Evolutionary conservation across 2,888 invertebrate species (phyloP), one percentile per base, ranked within the genome.

Genomic region (Ferdinandea cuprea): DNA sequence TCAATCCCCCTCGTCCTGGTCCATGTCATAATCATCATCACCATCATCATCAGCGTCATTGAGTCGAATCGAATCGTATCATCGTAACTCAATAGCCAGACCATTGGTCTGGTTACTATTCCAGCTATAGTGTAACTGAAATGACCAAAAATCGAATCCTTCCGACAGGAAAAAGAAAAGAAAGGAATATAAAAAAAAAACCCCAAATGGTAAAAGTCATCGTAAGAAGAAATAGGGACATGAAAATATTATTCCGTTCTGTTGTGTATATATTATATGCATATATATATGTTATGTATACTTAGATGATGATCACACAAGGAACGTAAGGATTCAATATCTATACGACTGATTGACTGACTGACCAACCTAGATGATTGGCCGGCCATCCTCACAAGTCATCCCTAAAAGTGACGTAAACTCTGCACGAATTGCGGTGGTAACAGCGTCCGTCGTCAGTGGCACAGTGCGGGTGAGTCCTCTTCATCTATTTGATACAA

Each of bases 1-100:
- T 56, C 32, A n/a, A 7, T 11, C 42, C 37, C n/a, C 21, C 1
- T 5, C 21, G 11, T 19, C 8, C 19, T 19, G 11, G 6, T 46
- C 11, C 17, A 17, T 15, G 17, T 25, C 63, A 32, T n/a, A 37
- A 15, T 25, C 50, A 13, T 54, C 44, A 37, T 59, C 65, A 63
- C 74, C 37, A 81, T 81, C 69, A 72, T 77, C 77, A 78, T 83
- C 61, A 63, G 56, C 66, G 48, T 63, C 78, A 68, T 78, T 83
- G 66, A 68, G 48, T 63, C 71, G 81, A 83, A 72, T 61, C 77
- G 72, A 76, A 76, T 58, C 65, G 69, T 32, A 74, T 76, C 59
- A 54, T 77, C 66, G 69, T 81, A 74, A 81, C 76, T 63, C 74
- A 32, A 25, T 25, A 61, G 61, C 59, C 72, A 59, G 56, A 61